Evolutionary conservation across 2,888 invertebrate species (phyloP).

Genomic region (Gortyna flavago): DNA sequence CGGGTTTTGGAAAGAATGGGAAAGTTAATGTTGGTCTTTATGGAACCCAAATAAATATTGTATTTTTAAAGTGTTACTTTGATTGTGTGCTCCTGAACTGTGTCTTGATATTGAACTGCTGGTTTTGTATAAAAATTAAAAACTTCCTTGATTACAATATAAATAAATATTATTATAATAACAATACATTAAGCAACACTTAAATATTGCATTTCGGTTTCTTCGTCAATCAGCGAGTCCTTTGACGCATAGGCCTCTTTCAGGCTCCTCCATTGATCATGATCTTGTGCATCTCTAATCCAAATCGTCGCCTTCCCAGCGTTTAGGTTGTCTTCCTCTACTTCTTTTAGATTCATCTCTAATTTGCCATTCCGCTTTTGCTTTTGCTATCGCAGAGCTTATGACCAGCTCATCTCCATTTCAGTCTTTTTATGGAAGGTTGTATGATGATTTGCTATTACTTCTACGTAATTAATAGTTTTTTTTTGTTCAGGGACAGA

Average conservation of each 20-base stretch:
- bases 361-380: background rate
- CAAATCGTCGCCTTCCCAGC: background rate
- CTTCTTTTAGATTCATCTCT: background rate
- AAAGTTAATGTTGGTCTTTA: constrained; percentile 1
- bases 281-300: background rate
- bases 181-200: too few relatives aligned
- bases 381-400: background rate
- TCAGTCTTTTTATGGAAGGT: background rate
- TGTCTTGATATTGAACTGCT: background rate
- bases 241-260: too few relatives aligned
- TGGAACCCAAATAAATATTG: background rate
- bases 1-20: background rate
- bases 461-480: background rate
- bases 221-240: too few relatives aligned
- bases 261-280: background rate
- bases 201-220: too few relatives aligned
- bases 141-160: too few relatives aligned
- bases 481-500: constrained; percentile 2
- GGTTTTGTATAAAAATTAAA: too few relatives aligned
- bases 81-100: too few relatives aligned
- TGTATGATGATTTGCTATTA: background rate
- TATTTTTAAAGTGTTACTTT: background rate
- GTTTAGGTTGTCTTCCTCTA: background rate
- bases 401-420: background rate
- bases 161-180: too few relatives aligned